Percentiles rank a stretch among this genome's conserved stretches.
These are phyloP conservation scores for Myopa tessellatipennis DNA, from an alignment of 2,888 invertebrate genomes.

Conservation along the genomic window DNA sequence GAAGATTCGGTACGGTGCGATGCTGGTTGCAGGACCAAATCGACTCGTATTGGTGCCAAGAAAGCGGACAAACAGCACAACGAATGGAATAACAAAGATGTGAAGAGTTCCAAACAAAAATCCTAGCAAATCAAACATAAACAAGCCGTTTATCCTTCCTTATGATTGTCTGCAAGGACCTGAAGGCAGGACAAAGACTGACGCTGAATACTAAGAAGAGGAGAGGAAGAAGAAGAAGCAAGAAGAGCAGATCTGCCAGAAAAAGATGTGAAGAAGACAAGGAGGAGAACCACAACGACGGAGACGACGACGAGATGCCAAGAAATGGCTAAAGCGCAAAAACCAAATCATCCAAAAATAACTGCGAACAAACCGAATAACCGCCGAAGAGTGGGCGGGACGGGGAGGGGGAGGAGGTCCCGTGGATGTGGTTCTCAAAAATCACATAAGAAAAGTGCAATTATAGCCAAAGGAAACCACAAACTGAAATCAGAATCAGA, in stretches of 20 bases:
- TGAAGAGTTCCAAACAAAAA: slow-evolving; percentile 39
- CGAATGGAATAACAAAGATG: slow-evolving; percentile 12
- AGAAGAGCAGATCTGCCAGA: background rate
- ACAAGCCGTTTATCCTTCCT: slow-evolving; percentile 36
- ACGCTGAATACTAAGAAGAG: background rate
- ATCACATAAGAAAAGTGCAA: slow-evolving; percentile 35
- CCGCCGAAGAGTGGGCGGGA: background rate
- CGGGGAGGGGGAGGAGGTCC: background rate
- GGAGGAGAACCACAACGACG: background rate
- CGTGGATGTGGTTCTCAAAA: slow-evolving; percentile 4
- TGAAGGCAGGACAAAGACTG: slow-evolving; percentile 15
- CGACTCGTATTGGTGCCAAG: slow-evolving; percentile 4
- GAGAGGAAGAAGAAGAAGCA: background rate
- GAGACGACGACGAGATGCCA: slow-evolving; percentile 19
- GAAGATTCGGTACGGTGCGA: background rate
- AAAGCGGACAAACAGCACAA: background rate
- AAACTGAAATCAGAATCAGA: slow-evolving; percentile 27
- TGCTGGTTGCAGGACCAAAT: too few species aligned
- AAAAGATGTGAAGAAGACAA: background rate
- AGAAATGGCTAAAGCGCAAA: slow-evolving; percentile 34
- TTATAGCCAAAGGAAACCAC: slow-evolving; percentile 32
- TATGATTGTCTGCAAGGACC: slow-evolving; percentile 31
- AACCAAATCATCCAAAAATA: slow-evolving; percentile 14
- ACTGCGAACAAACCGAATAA: slow-evolving; percentile 17
- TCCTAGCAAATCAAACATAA: slow-evolving; percentile 37